A percentile compares a stretch with the other conserved stretches of the same genome.
phyloP scores from a whole-genome alignment of 2,113 vertebrate genomes.

The Syngnathus typhle region DNA sequence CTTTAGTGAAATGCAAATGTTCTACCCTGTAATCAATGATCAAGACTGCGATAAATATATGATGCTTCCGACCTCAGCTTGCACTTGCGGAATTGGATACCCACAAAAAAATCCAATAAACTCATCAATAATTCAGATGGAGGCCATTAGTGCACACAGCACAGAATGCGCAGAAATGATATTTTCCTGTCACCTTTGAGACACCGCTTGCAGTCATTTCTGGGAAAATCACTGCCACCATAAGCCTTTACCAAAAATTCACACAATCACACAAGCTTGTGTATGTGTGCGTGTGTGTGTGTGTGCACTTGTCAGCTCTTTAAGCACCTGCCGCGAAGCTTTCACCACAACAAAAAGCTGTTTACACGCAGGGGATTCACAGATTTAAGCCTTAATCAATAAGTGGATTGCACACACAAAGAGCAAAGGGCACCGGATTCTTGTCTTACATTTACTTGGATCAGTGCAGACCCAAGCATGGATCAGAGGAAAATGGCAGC shows the following conservation, averaged over 20 bases:
- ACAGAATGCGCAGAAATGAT: background rate
- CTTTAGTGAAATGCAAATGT: background rate
- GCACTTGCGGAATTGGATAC: slow-evolving; percentile 29
- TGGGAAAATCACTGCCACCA: background rate
- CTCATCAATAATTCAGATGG: slow-evolving; percentile 46
- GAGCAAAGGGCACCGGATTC: background rate
- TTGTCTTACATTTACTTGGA: background rate
- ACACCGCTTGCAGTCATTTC: background rate
- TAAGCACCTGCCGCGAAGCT: background rate
- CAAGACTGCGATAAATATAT: background rate
- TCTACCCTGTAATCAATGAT: background rate
- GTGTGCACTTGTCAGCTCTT: slow-evolving; percentile 25
- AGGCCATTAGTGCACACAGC: slow-evolving; percentile 20
- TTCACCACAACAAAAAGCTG: slow-evolving; percentile 28
- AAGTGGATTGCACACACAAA: slow-evolving; percentile 22
- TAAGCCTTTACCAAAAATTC: background rate
- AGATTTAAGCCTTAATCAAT: slow-evolving; percentile 14
- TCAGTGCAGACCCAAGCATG: background rate
- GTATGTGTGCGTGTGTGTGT: background rate
- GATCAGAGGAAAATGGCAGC: background rate
- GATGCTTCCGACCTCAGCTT: slow-evolving; percentile 1
- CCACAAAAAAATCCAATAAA: slow-evolving; percentile 31
- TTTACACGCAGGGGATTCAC: slow-evolving; percentile 18
- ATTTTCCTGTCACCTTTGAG: background rate
- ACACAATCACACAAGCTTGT: background rate